These are phyloP conservation scores for Crotalus tigris DNA, from an alignment of 2,113 vertebrate genomes.

Conservation along the genomic window DNA sequence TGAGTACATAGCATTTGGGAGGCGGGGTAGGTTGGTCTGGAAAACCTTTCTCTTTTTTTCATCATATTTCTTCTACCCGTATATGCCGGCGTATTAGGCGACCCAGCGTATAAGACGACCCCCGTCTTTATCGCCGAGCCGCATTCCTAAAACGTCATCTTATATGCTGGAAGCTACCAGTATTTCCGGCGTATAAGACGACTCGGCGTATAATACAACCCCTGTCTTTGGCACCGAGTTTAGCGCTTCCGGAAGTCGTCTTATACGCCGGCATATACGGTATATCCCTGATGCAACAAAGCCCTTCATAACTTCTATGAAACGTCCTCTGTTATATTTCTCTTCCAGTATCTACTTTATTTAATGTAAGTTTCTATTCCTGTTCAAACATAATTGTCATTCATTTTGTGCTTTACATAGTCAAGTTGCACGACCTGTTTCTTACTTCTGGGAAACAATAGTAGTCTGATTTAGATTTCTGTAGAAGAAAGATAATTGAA, in stretches of 20 bases:
- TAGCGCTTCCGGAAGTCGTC: too few relatives aligned
- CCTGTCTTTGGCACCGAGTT: too few relatives aligned
- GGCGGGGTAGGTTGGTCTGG: background rate
- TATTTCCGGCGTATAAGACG: too few relatives aligned
- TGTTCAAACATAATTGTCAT: background rate
- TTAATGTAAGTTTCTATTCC: background rate
- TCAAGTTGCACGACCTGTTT: background rate
- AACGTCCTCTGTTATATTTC: background rate
- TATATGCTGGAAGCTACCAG: too few relatives aligned
- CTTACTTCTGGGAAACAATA: background rate
- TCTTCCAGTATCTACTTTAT: background rate
- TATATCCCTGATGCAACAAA: background rate
- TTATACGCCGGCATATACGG: too few relatives aligned
- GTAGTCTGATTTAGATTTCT: background rate
- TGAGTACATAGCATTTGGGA: background rate
- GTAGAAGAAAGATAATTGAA: too few relatives aligned
- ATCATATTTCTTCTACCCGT: background rate
- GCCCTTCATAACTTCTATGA: background rate
- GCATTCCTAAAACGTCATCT: too few relatives aligned
- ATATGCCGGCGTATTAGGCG: too few relatives aligned
- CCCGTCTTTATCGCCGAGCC: too few relatives aligned
- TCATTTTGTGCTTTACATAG: background rate
- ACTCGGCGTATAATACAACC: too few relatives aligned
- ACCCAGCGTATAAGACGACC: too few relatives aligned
- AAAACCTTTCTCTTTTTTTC: background rate